Base-by-base conservation (phyloP, 2,797 vertebrate species). In the Uromys caudimaculatus region DNA sequence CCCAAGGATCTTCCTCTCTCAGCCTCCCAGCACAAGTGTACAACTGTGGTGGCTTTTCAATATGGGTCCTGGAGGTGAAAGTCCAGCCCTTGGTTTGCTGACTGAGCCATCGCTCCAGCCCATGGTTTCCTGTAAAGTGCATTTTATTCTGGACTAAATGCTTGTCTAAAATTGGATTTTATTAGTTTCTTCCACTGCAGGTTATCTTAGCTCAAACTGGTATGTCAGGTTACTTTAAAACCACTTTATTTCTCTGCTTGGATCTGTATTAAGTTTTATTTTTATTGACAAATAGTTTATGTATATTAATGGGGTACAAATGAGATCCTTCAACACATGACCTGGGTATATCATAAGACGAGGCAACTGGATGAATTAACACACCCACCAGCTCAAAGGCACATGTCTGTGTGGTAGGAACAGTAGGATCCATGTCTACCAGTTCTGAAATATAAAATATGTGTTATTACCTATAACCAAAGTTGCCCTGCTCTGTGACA, bases 151-250 rank as follows among this genome's bases (percentile, higher is more conserved):
- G n/a, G 58, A 78, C 10, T 60, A 38, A 88, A 58, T 1, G 38
- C 67, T 82, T 96, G 86, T 52, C 85, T 89, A 78, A 95, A 89
- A 78, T 41, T 75, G 64, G 10, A 21, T 95, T 94, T 64, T 73
- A 32, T 88, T 16, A 56, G 32, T 83, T 86, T 67, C 73, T 35
- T 90, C 58, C 13, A 71, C 11, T 13, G 60, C 8, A 29, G 32
- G 16, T 67, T 35, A n/a, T n/a, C n/a, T 83, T 52, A 83, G 56
- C 67, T 52, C 92, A 89, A 76, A 75, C 27, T 84, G 91, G 24
- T 27, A n/a, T 17, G 35, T 79, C 76, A 71, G 10, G 41, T 62
- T 14, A 60, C 23, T 92, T 95, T 11, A 67, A 69, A 41, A 62
- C 62, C 52, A 62, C 54, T 83, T 24, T 17, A 12, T 44, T 47